phyloP scores from a whole-genome alignment of 2,888 invertebrate species.

The Galerucella pusilla region DNA sequence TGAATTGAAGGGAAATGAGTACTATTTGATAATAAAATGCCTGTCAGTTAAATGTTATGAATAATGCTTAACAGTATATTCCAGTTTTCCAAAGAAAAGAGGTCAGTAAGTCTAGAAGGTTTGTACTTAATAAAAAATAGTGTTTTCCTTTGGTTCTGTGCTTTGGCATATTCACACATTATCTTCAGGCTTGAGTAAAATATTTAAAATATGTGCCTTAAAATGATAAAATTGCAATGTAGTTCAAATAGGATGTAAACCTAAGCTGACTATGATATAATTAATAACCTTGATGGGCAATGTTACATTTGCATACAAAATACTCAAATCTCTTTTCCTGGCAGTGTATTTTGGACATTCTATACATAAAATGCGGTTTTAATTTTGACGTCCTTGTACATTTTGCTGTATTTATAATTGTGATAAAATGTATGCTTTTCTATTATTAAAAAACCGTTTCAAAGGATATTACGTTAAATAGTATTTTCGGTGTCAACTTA shows the following conservation, averaged over 20 bases:
- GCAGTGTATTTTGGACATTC: not conserved
- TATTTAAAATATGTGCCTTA: constrained; percentile 1
- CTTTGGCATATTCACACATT: not conserved
- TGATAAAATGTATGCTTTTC: constrained; percentile 9
- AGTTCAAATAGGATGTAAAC: no score
- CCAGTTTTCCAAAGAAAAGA: no score
- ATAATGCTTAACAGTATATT: no score
- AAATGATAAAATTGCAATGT: not conserved
- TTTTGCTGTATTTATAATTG: constrained; percentile 15
- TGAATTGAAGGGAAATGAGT: no score
- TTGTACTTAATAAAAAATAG: no score
- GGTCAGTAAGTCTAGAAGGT: no score
- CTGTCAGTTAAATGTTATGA: no score
- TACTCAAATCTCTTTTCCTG: not conserved
- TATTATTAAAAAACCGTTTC: not conserved
- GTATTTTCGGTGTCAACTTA: constrained; percentile 19
- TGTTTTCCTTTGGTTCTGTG: no score
- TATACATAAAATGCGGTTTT: not conserved
- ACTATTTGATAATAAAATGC: no score
- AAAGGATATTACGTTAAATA: constrained; percentile 7
- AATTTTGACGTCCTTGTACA: not conserved
- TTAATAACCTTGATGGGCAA: not conserved
- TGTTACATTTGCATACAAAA: not conserved
- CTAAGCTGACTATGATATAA: no score
- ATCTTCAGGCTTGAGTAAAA: not conserved